Base-by-base conservation (phyloP, 2,888 invertebrate genomes). In the Digitonthophagus gazella region DNA sequence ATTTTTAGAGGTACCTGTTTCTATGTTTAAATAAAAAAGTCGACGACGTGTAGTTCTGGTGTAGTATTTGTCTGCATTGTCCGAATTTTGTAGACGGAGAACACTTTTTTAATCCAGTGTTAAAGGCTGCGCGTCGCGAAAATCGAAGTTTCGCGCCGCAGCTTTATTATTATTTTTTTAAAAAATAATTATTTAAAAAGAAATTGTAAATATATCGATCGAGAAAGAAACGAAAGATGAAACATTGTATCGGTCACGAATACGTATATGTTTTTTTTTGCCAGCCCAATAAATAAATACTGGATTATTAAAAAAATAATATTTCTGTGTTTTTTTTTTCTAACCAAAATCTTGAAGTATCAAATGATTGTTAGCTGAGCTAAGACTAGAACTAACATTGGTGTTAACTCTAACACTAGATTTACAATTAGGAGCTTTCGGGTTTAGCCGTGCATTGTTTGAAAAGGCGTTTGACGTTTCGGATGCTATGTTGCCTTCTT, bases 201-300 rank as follows among this genome's bases (percentile, higher is more conserved):
- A 44, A 44, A 44, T 8, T 80, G 80, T 75, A 81, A 79, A 80
- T 76, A 79, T 77, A 78, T n/a, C n/a, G n/a, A 44, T 80, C 75
- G 78, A 78, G 6, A 61, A 15, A 61, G 18, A 18, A n/a, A 61
- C 78, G 78, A 78, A 44, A 44, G 28, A 44, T 8, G 28, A 44
- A 44, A 79, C 75, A 78, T 77, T 80, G 78, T 79, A 80, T 78
- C 78, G 76, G 78, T 78, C 79, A 80, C 77, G 77, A 75, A 78
- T 74, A 78, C 80, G 77, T 78, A 78, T 81, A 80, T 80, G 80
- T 81, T 80, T 80, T 80, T 79, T 76, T 80, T 78, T 81, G 75
- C 75, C 81, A 81, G 79, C 79, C 80, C 78, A 81, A 81, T 81
- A 82, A 81, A 81, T 81, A 82, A 81, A 81, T 81, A 82, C 80